Evolutionary conservation across 2,797 vertebrate genomes (phyloP), one percentile per base, ranked within the genome.

Genomic region (Semaprochilodus insignis): DNA sequence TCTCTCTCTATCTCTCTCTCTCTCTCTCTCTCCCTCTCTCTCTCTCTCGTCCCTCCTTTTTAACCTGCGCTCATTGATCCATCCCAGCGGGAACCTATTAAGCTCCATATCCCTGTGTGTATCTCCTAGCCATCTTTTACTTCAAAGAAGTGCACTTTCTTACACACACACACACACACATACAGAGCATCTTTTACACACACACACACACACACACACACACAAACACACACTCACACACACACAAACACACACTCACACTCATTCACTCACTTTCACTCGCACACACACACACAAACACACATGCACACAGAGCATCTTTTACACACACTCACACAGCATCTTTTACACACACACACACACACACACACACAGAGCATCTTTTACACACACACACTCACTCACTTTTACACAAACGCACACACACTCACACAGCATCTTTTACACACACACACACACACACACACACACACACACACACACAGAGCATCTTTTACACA

Each of bases 61-160:
- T 83, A 88, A 40, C 81, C 55, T 34, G 27, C 23, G 5, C 75
- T 91, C 88, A 92, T 92, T 92, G 91, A 91, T 90, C 87, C 87
- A 84, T 83, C 85, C 88, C 85, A 81, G 75, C 85, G 87, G 90
- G 85, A 88, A 87, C 88, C 89, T 89, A 91, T 94, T 92, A 92
- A 91, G 91, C 90, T 88, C 83, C 78, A 88, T 88, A 85, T 91
- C 91, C 89, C 91, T 91, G 83, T 87, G 91, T 90, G 89, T 89
- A 60, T 69, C 71, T 51, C 84, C 88, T 85, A 81, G 89, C 89
- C 82, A 81, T 87, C 36, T 59, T 60, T 40, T n/a, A 78, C 65
- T 67, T 78, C n/a, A 78, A 36, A 78, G 52, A 48, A 27, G 44
- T 83, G 87, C 85, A 87, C 87, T 87, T 90, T 92, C 89, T 40